Evolutionary conservation across 2,113 vertebrate genomes (phyloP).

Genomic region (Centropus bengalensis): DNA sequence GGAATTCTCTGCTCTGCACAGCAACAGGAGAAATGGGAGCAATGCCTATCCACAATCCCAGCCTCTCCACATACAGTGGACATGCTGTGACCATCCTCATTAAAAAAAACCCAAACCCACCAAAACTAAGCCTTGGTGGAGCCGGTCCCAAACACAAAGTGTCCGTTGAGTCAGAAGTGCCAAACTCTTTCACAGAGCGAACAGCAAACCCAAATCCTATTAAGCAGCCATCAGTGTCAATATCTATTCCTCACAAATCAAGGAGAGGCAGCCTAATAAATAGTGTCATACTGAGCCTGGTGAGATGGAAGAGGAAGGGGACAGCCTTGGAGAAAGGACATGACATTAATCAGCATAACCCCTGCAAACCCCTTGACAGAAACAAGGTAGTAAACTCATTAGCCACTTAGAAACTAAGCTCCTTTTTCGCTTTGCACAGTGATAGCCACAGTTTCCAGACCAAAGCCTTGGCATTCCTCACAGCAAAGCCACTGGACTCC

Average conservation of each 20-base stretch:
- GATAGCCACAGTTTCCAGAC: not conserved
- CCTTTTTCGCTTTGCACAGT: not conserved
- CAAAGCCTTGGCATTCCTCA: not conserved
- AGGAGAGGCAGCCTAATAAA: slow-evolving; percentile 36
- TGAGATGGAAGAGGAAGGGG: slow-evolving; percentile 5
- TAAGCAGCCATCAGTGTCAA: slow-evolving; percentile 57
- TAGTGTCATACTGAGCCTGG: slow-evolving; percentile 7
- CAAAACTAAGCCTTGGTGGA: not conserved
- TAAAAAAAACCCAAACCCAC: not conserved
- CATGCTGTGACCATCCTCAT: not conserved
- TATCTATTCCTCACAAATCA: slow-evolving; percentile 49
- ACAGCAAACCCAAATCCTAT: slow-evolving; percentile 53
- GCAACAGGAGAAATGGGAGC: not conserved
- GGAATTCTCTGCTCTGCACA: not conserved
- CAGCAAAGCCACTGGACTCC: not conserved
- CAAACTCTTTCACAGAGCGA: not conserved
- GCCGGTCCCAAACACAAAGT: not conserved
- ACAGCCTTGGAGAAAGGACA: slow-evolving; percentile 11
- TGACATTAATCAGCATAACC: slow-evolving; percentile 29
- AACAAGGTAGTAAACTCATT: slow-evolving; percentile 14
- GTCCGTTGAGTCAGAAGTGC: not conserved
- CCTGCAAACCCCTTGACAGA: not conserved
- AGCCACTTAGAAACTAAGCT: slow-evolving; percentile 40
- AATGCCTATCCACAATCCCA: not conserved
- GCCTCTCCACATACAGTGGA: not conserved